A percentile compares a stretch with the other conserved stretches of the same genome.
phyloP scores from a whole-genome alignment of 2,888 invertebrate species.

The Caenorhabditis japonica region DNA sequence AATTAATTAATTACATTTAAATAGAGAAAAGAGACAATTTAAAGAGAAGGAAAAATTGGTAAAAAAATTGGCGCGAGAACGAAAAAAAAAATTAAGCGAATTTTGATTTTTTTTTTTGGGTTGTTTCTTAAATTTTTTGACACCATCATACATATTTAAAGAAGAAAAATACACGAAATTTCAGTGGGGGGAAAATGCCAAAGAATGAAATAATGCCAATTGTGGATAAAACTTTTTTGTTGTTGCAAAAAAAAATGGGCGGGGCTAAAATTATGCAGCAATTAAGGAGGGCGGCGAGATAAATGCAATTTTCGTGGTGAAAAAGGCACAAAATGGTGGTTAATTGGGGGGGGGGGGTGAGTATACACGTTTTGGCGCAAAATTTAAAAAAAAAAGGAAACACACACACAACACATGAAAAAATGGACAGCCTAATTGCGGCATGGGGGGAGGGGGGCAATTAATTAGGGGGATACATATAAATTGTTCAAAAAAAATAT shows the following conservation, averaged over 20 bases:
- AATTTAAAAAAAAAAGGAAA: too few species aligned
- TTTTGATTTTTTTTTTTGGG: too few species aligned
- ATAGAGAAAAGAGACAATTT: not conserved
- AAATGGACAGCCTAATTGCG: not conserved
- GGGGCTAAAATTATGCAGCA: not conserved
- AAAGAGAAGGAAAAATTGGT: slow-evolving; percentile 1
- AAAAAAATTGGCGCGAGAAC: too few species aligned
- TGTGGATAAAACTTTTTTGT: not conserved
- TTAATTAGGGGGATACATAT: too few species aligned
- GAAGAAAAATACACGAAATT: not conserved
- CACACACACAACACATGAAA: slow-evolving; percentile 1
- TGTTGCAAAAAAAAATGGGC: slow-evolving; percentile 1
- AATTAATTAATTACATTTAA: slow-evolving; percentile 7
- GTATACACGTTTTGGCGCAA: too few species aligned
- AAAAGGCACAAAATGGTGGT: slow-evolving; percentile 12
- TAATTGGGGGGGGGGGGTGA: too few species aligned
- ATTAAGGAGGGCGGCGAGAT: too few species aligned
- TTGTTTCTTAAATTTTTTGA: too few species aligned
- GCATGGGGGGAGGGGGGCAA: not conserved
- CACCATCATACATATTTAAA: too few species aligned
- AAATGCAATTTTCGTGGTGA: not conserved
- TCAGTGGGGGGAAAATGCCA: slow-evolving; percentile 1
- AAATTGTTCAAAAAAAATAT: slow-evolving; percentile 1
- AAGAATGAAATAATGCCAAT: not conserved
- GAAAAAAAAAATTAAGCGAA: slow-evolving; percentile 2